These are phyloP conservation scores for Musca domestica DNA, from an alignment of 1,140 invertebrate genomes.

Conservation along the genomic window DNA sequence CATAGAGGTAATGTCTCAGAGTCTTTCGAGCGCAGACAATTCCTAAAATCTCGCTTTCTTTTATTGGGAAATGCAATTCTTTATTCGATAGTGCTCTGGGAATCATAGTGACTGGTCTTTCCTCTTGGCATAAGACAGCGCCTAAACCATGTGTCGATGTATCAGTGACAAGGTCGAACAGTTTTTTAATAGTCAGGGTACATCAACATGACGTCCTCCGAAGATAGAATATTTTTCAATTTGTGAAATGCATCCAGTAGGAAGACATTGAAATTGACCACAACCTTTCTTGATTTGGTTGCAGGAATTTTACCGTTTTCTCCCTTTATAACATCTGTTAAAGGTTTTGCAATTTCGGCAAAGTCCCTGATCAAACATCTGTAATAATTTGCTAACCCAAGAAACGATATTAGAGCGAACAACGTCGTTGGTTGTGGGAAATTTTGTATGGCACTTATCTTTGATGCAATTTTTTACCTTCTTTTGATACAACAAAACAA, in stretches of 20 bases:
- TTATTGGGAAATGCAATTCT: not conserved
- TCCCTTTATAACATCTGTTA: slow-evolving; percentile 19
- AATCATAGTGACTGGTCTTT: slow-evolving; percentile 39
- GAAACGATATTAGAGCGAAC: slow-evolving; percentile 27
- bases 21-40: too few species aligned
- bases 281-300: slow-evolving; percentile 4
- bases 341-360: slow-evolving; percentile 38
- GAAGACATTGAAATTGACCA: not conserved
- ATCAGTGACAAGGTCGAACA: slow-evolving; percentile 28
- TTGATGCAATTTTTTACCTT: slow-evolving; percentile 29
- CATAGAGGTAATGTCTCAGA: too few species aligned
- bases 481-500: slow-evolving; percentile 23
- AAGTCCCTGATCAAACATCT: slow-evolving; percentile 27
- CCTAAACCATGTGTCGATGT: slow-evolving; percentile 33
- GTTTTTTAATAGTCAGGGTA: slow-evolving; percentile 21
- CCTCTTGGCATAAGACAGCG: slow-evolving; percentile 38
- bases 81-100: slow-evolving; percentile 39
- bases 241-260: slow-evolving; percentile 5
- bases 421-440: slow-evolving; percentile 27
- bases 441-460: slow-evolving; percentile 32
- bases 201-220: not conserved
- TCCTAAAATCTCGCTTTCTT: not conserved
- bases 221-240: not conserved
- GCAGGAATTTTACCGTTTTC: not conserved
- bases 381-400: slow-evolving; percentile 32